These are phyloP conservation scores for Drosophila vallismaia DNA, from an alignment of 2,888 invertebrate genomes.

Conservation along the genomic window DNA sequence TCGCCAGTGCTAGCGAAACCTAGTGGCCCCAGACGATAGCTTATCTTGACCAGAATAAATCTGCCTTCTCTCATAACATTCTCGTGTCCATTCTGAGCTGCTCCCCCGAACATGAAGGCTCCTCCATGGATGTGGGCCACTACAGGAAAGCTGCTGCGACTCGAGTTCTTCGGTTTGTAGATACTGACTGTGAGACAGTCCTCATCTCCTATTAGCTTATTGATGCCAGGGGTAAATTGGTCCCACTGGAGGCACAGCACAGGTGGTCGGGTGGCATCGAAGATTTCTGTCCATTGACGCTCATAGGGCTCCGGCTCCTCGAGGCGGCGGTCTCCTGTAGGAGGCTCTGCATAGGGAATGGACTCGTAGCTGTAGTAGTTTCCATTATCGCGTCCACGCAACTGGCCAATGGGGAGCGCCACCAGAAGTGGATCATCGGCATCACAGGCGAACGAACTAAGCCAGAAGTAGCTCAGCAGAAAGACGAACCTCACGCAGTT, in stretches of 20 bases:
- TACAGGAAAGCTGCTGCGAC: constrained; percentile 85
- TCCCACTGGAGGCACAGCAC: constrained; percentile 87
- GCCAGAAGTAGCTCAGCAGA: constrained; percentile 16
- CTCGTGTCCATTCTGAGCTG: constrained; percentile 84
- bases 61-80: constrained; percentile 87
- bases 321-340: constrained; percentile 87
- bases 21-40: constrained; percentile 89
- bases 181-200: constrained; percentile 89
- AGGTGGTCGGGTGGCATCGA: constrained; percentile 86
- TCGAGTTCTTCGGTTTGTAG: constrained; percentile 84
- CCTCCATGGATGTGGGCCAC: constrained; percentile 89
- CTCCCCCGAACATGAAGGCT: constrained; percentile 88
- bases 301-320: constrained; percentile 80
- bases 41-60: constrained; percentile 88
- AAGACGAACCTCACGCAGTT: constrained; percentile 6
- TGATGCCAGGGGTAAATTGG: constrained; percentile 80
- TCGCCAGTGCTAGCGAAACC: constrained; percentile 92
- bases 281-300: constrained; percentile 83
- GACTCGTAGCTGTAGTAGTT: constrained; percentile 87
- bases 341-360: constrained; percentile 88
- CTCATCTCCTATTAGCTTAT: constrained; percentile 85
- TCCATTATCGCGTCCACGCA: constrained; percentile 69
- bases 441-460: constrained; percentile 8
- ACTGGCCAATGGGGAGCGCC: constrained; percentile 65
- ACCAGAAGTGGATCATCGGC: constrained; percentile 53